Evolutionary conservation across 2,888 invertebrate species (phyloP).

Genomic region (Sphecodes monilicornis): DNA sequence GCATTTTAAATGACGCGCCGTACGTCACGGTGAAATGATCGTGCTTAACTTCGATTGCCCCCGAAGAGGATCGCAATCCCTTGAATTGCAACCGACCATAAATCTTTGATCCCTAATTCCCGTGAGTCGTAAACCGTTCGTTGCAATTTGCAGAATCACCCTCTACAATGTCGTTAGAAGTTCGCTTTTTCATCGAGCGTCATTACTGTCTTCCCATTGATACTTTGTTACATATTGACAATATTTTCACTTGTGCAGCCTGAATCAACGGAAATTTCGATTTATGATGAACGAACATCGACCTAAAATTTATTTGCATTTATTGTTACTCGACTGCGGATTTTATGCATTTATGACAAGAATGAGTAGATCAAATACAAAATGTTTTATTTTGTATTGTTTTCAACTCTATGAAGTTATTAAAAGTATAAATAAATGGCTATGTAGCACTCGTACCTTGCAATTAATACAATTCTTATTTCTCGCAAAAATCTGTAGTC

Average conservation of each 20-base stretch:
- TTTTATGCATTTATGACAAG: too few relatives aligned
- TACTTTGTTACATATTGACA: not conserved
- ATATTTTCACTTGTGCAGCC: not conserved
- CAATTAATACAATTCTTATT: too few relatives aligned
- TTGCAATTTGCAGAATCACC: not conserved
- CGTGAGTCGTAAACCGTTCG: slow-evolving; percentile 25
- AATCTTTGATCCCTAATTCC: slow-evolving; percentile 46
- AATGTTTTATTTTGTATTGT: too few relatives aligned
- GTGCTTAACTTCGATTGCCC: slow-evolving; percentile 36
- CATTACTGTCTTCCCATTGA: not conserved
- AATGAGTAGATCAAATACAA: too few relatives aligned
- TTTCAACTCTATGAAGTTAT: too few relatives aligned
- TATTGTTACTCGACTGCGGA: too few relatives aligned
- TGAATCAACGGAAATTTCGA: not conserved
- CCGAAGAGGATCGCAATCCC: slow-evolving; percentile 29
- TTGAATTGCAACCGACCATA: slow-evolving; percentile 31
- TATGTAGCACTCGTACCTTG: too few relatives aligned
- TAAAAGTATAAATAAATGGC: too few relatives aligned
- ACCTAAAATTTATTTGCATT: too few relatives aligned
- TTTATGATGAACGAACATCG: too few relatives aligned
- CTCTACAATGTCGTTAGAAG: not conserved
- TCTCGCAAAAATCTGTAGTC: too few relatives aligned
- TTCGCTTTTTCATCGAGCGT: not conserved
- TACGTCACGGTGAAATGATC: slow-evolving; percentile 31
- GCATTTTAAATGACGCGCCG: slow-evolving; percentile 8